Conservation (phyloP, 2,888 invertebrate genomes). For the Pocota personata region DNA sequence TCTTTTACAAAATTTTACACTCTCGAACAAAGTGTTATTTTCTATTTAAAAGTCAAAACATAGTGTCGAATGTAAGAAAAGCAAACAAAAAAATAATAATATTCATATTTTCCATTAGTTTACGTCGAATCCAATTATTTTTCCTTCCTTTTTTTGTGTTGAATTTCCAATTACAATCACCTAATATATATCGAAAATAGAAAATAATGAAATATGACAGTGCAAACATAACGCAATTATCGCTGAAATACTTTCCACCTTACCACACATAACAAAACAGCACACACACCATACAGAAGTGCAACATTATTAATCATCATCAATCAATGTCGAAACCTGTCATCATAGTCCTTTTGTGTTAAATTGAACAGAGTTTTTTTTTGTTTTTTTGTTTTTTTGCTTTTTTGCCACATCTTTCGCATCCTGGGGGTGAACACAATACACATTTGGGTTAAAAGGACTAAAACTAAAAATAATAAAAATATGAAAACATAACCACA, state of each 20-base stretch:
- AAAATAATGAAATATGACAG: conserved; percentile 64
- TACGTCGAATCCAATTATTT: conserved; percentile 48
- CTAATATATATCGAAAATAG: conserved; percentile 2
- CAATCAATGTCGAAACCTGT: conserved; percentile 80
- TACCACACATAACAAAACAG: not conserved
- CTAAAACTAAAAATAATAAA: conserved; percentile 32
- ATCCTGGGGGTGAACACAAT: conserved; percentile 3
- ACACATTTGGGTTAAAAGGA: conserved; percentile 40
- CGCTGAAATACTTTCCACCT: conserved; percentile 32
- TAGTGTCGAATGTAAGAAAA: not conserved
- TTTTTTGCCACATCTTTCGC: conserved; percentile 9
- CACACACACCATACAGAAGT: conserved; percentile 77
- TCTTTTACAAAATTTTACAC: no score
- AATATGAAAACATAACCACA: conserved; percentile 56
- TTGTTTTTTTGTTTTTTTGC: no score
- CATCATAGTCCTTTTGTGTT: conserved; percentile 64
- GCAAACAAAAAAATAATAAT: not conserved
- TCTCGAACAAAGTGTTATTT: no score
- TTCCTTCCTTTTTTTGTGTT: not conserved
- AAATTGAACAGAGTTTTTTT: conserved; percentile 47
- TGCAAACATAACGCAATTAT: conserved; percentile 68
- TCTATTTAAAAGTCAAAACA: not conserved
- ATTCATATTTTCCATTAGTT: conserved; percentile 55
- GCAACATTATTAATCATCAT: conserved; percentile 83
- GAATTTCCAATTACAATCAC: conserved; percentile 48